A percentile compares a stretch with the other conserved stretches of the same genome.
phyloP scores from a whole-genome alignment of 2,888 invertebrate genomes.

The Hypselothyrea guttata region DNA sequence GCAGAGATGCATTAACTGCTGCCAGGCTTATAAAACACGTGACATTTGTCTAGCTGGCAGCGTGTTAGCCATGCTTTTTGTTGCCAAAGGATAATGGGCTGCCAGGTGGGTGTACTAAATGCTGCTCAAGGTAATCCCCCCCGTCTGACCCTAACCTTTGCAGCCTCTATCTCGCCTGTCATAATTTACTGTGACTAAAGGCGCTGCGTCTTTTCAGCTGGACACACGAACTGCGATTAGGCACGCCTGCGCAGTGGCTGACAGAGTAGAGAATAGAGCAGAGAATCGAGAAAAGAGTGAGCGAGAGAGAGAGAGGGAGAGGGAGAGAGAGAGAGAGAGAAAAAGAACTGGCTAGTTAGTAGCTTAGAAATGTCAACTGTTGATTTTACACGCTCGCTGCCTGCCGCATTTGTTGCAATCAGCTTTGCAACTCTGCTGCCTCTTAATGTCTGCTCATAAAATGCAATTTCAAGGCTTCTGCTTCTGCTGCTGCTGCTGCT shows the following conservation, averaged over 20 bases:
- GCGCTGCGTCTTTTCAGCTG: slow-evolving; percentile 57
- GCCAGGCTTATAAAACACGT: slow-evolving; percentile 31
- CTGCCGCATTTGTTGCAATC: slow-evolving; percentile 45
- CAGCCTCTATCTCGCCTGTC: slow-evolving; percentile 15
- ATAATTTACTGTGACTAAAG: slow-evolving; percentile 72
- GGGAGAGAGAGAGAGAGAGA: too few species aligned
- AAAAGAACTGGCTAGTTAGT: slow-evolving; percentile 60
- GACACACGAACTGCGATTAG: slow-evolving; percentile 68
- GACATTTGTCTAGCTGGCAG: slow-evolving; percentile 66
- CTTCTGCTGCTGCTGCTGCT: slow-evolving; percentile 16
- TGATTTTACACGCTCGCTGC: slow-evolving; percentile 48
- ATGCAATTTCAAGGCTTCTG: slow-evolving; percentile 68
- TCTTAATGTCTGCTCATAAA: slow-evolving; percentile 66
- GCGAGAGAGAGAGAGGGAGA: not conserved
- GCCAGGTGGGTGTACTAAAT: slow-evolving; percentile 65
- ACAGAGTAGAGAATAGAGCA: not conserved
- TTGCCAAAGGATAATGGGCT: slow-evolving; percentile 69
- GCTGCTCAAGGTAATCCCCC: slow-evolving; percentile 50
- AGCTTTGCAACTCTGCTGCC: slow-evolving; percentile 27
- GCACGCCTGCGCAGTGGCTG: slow-evolving; percentile 61
- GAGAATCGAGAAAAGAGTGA: too few species aligned
- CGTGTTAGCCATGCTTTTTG: slow-evolving; percentile 59
- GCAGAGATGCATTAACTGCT: slow-evolving; percentile 29
- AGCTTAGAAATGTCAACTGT: slow-evolving; percentile 67
- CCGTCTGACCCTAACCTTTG: slow-evolving; percentile 5